Evolutionary conservation across 1,140 invertebrate species (phyloP).

Genomic region (Bombus soroeensis): DNA sequence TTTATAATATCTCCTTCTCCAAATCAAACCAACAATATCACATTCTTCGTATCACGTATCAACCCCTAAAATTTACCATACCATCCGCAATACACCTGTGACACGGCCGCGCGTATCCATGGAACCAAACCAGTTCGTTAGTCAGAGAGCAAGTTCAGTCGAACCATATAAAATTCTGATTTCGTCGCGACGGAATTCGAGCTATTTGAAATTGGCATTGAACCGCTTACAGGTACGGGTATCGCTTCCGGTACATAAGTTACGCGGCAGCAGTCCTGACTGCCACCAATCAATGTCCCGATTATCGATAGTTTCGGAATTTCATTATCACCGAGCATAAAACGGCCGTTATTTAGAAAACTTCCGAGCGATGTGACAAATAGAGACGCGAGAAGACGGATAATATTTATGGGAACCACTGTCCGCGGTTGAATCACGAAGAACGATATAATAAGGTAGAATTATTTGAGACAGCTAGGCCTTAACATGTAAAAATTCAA

Average conservation of each 20-base stretch:
- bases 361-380: constrained; percentile 47
- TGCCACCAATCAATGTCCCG: constrained; percentile 77
- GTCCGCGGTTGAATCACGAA: no score
- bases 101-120: neutral
- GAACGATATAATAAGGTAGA: neutral
- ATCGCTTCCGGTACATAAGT: constrained; percentile 46
- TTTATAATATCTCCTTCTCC: neutral
- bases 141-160: neutral
- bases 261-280: constrained; percentile 62
- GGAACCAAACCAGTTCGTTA: neutral
- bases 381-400: constrained; percentile 25
- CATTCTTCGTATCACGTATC: neutral
- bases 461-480: neutral
- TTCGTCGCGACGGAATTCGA: constrained; percentile 53
- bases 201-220: constrained; percentile 65
- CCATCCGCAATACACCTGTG: neutral
- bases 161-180: constrained; percentile 27
- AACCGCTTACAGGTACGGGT: constrained; percentile 21
- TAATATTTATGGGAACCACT: constrained; percentile 39
- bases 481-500: no score
- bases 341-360: constrained; percentile 76
- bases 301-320: constrained; percentile 79
- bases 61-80: neutral
- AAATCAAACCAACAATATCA: neutral
- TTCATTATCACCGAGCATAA: constrained; percentile 79